A percentile compares a stretch with the other conserved stretches of the same genome.
Conservation (phyloP, 2,797 vertebrate genomes). For the Oreortyx pictus region DNA sequence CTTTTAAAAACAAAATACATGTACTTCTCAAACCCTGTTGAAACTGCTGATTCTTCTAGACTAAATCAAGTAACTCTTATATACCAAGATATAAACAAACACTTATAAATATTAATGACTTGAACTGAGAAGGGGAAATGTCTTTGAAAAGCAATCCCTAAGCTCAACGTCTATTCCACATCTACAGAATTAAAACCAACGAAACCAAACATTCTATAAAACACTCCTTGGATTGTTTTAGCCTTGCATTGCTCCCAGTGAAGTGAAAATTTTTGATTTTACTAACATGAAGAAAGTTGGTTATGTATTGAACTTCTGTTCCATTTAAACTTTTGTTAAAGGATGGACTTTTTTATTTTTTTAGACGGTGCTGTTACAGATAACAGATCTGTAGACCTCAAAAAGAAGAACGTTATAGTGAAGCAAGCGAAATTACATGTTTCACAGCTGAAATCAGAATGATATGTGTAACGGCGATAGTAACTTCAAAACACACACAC, state of each 20-base stretch:
- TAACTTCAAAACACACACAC: too few relatives aligned
- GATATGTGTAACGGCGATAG: not conserved
- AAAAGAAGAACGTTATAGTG: not conserved
- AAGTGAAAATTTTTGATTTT: slow-evolving; percentile 12
- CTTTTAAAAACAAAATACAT: not conserved
- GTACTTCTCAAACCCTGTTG: not conserved
- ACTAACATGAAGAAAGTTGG: slow-evolving; percentile 1
- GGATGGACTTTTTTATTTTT: not conserved
- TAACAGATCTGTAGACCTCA: not conserved
- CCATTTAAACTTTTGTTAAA: not conserved
- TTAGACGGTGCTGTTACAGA: not conserved
- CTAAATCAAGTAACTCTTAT: not conserved
- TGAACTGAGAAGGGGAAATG: not conserved
- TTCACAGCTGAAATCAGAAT: not conserved
- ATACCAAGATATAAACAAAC: not conserved
- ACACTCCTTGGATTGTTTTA: not conserved
- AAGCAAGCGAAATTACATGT: not conserved
- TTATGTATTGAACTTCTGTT: not conserved
- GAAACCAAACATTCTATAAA: not conserved
- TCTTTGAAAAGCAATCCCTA: slow-evolving; percentile 22
- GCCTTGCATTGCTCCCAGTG: not conserved
- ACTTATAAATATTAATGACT: not conserved
- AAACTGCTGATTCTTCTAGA: not conserved
- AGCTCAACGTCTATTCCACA: not conserved
- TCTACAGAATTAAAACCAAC: not conserved